Evolutionary conservation across 2,888 invertebrate genomes (phyloP).

Genomic region (Anarsia innoxiella): DNA sequence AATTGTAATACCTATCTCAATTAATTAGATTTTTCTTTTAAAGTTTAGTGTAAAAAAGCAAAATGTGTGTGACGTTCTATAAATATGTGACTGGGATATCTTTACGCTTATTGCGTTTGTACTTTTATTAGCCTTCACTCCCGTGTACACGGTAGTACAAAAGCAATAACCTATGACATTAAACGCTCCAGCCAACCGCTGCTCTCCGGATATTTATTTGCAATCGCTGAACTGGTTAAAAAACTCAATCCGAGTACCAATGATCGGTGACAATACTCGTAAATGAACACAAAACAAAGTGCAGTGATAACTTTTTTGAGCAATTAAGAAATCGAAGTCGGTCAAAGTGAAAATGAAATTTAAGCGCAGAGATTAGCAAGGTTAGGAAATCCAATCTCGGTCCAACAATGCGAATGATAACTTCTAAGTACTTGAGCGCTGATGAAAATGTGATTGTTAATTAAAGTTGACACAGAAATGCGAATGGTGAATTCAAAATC

Average conservation of each 20-base stretch:
- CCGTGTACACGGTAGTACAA: slow-evolving; percentile 27
- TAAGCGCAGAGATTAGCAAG: too few relatives aligned
- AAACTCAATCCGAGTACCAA: slow-evolving; percentile 16
- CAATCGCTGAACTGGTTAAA: slow-evolving; percentile 13
- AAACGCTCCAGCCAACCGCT: slow-evolving; percentile 27
- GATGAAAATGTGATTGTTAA: slow-evolving; percentile 72
- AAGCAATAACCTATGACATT: slow-evolving; percentile 36
- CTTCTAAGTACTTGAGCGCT: slow-evolving; percentile 51
- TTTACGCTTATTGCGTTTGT: slow-evolving; percentile 40
- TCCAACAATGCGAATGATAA: slow-evolving; percentile 56
- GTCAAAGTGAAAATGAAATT: too few relatives aligned
- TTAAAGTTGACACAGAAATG: slow-evolving; percentile 73
- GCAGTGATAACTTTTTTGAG: slow-evolving; percentile 28
- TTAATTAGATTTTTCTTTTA: too few relatives aligned
- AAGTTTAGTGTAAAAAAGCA: too few relatives aligned
- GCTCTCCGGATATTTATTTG: slow-evolving; percentile 7
- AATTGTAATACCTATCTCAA: slow-evolving; percentile 9
- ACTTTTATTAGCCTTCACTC: slow-evolving; percentile 40
- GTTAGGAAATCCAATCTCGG: slow-evolving; percentile 61
- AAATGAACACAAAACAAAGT: slow-evolving; percentile 35
- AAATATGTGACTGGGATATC: slow-evolving; percentile 30
- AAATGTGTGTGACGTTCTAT: slow-evolving; percentile 22
- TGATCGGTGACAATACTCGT: slow-evolving; percentile 19
- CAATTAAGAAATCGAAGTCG: slow-evolving; percentile 42
- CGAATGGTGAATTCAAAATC: slow-evolving; percentile 66